Evolutionary conservation across 2,888 invertebrate species (phyloP).

Genomic region (Chloroclysta siterata): DNA sequence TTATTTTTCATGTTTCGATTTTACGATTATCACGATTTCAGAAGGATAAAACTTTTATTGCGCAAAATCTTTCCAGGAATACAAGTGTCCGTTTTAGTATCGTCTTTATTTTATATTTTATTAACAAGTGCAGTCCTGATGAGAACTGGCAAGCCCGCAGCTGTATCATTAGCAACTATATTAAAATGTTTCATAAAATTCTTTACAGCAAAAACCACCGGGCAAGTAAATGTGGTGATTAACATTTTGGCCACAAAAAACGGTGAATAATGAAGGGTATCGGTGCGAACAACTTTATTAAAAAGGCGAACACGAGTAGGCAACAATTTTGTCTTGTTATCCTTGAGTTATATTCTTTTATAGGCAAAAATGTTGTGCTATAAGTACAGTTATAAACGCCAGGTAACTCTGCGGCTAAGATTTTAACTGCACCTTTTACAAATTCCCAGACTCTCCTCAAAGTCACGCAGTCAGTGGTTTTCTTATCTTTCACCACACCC

Average conservation of each 20-base stretch:
- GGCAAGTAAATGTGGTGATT: slow-evolving; percentile 70
- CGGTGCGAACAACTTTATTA: slow-evolving; percentile 73
- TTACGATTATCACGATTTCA: slow-evolving; percentile 57
- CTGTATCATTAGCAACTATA: slow-evolving; percentile 65
- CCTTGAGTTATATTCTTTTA: slow-evolving; percentile 62
- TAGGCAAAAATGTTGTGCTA: slow-evolving; percentile 53
- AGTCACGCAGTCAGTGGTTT: not conserved
- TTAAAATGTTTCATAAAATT: slow-evolving; percentile 56
- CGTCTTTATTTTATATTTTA: slow-evolving; percentile 54
- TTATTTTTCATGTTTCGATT: slow-evolving; percentile 56
- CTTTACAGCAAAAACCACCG: slow-evolving; percentile 55
- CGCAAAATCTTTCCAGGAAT: slow-evolving; percentile 46
- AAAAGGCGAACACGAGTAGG: slow-evolving; percentile 69
- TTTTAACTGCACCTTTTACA: not conserved
- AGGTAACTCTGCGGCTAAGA: not conserved
- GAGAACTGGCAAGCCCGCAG: slow-evolving; percentile 50
- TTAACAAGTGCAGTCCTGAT: slow-evolving; percentile 56
- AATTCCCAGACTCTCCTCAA: not conserved
- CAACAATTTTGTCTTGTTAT: slow-evolving; percentile 62
- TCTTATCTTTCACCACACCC: slow-evolving; percentile 10
- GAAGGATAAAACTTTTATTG: slow-evolving; percentile 53
- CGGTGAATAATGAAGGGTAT: slow-evolving; percentile 70
- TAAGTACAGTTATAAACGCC: slow-evolving; percentile 5
- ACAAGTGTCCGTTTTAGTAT: slow-evolving; percentile 52
- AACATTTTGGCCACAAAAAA: slow-evolving; percentile 69